Evolutionary conservation across 2,113 vertebrate genomes (phyloP), one percentile per base, ranked within the genome.

Genomic region (Odocoileus virginianus): DNA sequence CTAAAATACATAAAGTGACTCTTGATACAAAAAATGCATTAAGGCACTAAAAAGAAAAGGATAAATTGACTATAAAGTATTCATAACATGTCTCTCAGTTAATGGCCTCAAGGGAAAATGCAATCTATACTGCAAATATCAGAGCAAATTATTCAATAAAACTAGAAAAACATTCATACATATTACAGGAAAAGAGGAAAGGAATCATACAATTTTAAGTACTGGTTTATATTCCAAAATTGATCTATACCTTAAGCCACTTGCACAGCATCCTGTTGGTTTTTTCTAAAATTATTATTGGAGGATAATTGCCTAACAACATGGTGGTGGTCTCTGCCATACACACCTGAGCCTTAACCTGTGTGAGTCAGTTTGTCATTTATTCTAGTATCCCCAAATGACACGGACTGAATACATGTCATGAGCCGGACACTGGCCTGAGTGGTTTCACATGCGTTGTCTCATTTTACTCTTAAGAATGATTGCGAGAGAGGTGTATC

Each of bases 11-110:
- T 89, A 89, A 96, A 5, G 21, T 17, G 11, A 92, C 2, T 57
- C 45, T 27, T 88, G 74, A 81, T 30, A 36, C 30, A 95, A 60
- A 5, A 78, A 96, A n/a, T 36, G 19, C 33, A 79, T 67, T 58
- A 90, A 54, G 28, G 1, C 1, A 84, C 40, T 92, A 89, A 91
- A 96, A 86, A 83, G 43, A 33, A 95, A 95, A 87, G 0, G 21
- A 50, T n/a, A 94, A 79, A 85, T 45, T 71, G 40, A 45, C 40
- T 67, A 89, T 91, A 94, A 97, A 90, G 83, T 92, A 88, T 93
- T 97, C 27, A 85, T 95, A 87, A 55, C 17, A 95, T 43, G 95
- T 96, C 40, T 96, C 61, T 89, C 55, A 71, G 33, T 60, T 50
- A 94, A 89, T 54, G 17, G 9, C 47, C 79, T 71, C 40, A 92